Base-by-base conservation (phyloP, 1,140 invertebrate genomes). In the Dysdera silvatica region DNA sequence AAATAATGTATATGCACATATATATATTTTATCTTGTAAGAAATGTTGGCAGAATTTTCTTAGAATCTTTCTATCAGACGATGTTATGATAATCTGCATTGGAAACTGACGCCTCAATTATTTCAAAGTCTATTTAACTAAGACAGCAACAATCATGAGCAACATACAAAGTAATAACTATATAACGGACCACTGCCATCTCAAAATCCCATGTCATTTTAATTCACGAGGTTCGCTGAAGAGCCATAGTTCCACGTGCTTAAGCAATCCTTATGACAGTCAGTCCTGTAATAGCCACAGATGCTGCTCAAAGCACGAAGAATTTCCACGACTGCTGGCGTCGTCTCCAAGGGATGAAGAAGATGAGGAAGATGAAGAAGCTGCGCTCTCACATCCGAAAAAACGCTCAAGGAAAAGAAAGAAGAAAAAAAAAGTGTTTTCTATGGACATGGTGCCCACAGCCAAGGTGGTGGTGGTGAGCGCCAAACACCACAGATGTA, bases 241-340 rank as follows among this genome's bases (percentile, higher is more conserved):
- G 43, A 59, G 61, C 18, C 61, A 63, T 33, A 59, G 66, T 32
- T 67, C 66, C 8, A 56, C 40, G 26, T 63, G 66, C 20, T 28
- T 64, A 0, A 64, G 55, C 37, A 59, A 49, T 23, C 48, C 51
- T 4, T 41, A n/a, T n/a, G 56, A 47, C 18, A 59, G 35, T 35
- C 53, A 54, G 16, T 57, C 52, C 20, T 65, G 28, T 32, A 29
- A 23, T 16, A 37, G 55, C 6, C 55, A 56, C 1, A 18, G 55
- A 14, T 53, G 62, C 37, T 43, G 47, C 56, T 41, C 47, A 23
- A 52, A 28, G 16, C 40, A 61, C n/a, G 59, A 61, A 6, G 59
- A 61, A 8, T 56, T 63, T n/a, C 61, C 53, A 1, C 10, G 52
- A 23, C 45, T 56, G 2, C 32, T 63, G 4, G 31, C 52, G 16